Evolutionary conservation across 2,888 invertebrate genomes (phyloP), one percentile per base, ranked within the genome.

Genomic region (Psylliodes chrysocephalus): DNA sequence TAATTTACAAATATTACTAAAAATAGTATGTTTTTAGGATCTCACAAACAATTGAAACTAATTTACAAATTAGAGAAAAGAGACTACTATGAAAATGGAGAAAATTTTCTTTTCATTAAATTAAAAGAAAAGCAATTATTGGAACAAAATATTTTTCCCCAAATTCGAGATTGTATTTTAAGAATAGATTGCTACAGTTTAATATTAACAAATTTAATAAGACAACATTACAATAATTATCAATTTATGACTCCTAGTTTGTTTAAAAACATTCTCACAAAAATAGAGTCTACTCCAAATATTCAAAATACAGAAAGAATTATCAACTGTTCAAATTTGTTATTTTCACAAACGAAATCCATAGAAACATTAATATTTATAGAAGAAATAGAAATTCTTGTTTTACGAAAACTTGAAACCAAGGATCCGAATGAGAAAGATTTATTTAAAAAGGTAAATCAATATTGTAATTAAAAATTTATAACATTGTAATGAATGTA

Each of bases 1-100:
- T n/a, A n/a, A n/a, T n/a, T n/a, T n/a, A n/a, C n/a, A n/a, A n/a
- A n/a, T n/a, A n/a, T n/a, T n/a, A n/a, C n/a, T n/a, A n/a, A n/a
- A 6, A 33, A 33, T 10, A 5, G 10, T 30, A 18, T 19, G 25
- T 38, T 66, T 67, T 57, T 12, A 68, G 68, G 66, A 33, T 66
- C 64, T 33, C 49, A 61, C 22, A 66, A 38, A 30, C 63, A 69
- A 53, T 66, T 74, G 18, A 28, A 47, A 5, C 63, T 71, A 1
- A 14, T 14, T 30, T 74, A 72, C 47, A 70, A 68, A 63, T 33
- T 74, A 49, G 73, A 72, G 25, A 64, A 65, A 42, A 66, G 59
- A 19, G 69, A 72, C 57, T 44, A 44, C n/a, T 73, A 73, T 47
- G 60, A 57, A 49, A 49, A 17, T 10, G 61, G 60, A n/a, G 67